Percentiles rank a stretch among this genome's conserved stretches.
These are phyloP conservation scores for Brachionus koreanus DNA, from an alignment of 1,140 invertebrate genomes.

Conservation along the genomic window DNA sequence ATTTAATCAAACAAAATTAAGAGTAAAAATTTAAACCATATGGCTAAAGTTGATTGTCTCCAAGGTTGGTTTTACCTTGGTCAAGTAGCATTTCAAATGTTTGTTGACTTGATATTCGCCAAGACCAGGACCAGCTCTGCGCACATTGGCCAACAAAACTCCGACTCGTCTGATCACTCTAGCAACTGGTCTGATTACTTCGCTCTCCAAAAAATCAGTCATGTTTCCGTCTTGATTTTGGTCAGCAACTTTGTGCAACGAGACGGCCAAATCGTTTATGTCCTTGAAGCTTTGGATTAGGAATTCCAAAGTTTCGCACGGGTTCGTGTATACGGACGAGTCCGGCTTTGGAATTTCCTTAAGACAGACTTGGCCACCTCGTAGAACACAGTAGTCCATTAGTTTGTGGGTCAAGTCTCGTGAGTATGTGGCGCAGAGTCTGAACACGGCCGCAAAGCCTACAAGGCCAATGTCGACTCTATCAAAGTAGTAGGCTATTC, in stretches of 20 bases:
- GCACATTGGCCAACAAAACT: neutral
- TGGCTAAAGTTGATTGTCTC: neutral
- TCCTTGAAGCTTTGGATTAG: neutral
- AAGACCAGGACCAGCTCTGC: neutral
- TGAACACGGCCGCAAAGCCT: constrained; percentile 68
- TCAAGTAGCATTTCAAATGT: constrained; percentile 26
- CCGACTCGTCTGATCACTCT: constrained; percentile 1
- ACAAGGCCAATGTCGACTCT: constrained; percentile 68
- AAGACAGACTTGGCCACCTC: neutral
- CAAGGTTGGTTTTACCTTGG: neutral
- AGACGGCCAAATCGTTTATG: neutral
- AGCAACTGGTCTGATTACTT: neutral
- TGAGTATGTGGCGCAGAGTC: neutral
- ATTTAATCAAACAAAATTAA: neutral
- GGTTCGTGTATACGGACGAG: neutral
- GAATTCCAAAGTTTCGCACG: neutral
- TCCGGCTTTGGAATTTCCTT: neutral
- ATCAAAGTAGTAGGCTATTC: constrained; percentile 67
- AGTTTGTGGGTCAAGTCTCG: neutral
- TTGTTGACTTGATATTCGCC: constrained; percentile 37
- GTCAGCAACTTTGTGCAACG: neutral
- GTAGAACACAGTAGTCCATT: constrained; percentile 3
- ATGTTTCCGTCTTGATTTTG: constrained; percentile 13
- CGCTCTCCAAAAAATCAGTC: constrained; percentile 8
- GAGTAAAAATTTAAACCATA: neutral